Percentiles rank a stretch among this genome's conserved stretches.
Conservation (phyloP, 2,888 invertebrate species). For the Oligia fasciuncula region DNA sequence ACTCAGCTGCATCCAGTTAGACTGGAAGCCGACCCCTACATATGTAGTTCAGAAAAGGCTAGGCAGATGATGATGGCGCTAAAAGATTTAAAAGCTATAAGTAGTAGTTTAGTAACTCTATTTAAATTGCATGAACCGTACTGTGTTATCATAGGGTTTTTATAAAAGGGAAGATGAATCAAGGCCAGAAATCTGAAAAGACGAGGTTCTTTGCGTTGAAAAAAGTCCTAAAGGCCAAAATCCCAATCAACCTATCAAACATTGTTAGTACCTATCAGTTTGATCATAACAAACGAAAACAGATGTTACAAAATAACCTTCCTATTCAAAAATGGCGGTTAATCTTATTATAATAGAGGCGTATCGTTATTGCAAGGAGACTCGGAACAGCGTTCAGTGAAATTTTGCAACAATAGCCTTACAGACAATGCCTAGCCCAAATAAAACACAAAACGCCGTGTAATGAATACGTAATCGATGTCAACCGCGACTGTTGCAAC, state of each 20-base stretch:
- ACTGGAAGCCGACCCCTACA: neutral
- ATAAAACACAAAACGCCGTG: slow-evolving; percentile 63
- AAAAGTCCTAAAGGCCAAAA: neutral
- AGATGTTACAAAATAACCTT: slow-evolving; percentile 16
- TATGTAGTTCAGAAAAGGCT: neutral
- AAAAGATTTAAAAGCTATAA: neutral
- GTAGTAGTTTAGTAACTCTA: neutral
- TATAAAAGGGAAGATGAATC: neutral
- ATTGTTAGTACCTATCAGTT: neutral
- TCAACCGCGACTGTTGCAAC: slow-evolving; percentile 65
- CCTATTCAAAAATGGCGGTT: slow-evolving; percentile 23
- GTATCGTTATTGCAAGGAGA: slow-evolving; percentile 51
- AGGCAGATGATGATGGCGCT: neutral
- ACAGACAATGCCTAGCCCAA: slow-evolving; percentile 58
- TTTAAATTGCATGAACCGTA: neutral
- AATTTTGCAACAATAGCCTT: slow-evolving; percentile 56
- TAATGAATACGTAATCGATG: slow-evolving; percentile 75
- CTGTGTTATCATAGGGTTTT: no score
- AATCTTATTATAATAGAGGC: slow-evolving; percentile 58
- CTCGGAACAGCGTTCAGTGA: slow-evolving; percentile 29
- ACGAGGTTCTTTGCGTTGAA: neutral
- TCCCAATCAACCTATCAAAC: neutral
- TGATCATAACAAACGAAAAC: neutral
- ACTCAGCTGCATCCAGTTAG: neutral
- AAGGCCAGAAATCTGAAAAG: neutral